Evolutionary conservation across 2,888 invertebrate species (phyloP).

Genomic region (Dicranocentrus wangi): DNA sequence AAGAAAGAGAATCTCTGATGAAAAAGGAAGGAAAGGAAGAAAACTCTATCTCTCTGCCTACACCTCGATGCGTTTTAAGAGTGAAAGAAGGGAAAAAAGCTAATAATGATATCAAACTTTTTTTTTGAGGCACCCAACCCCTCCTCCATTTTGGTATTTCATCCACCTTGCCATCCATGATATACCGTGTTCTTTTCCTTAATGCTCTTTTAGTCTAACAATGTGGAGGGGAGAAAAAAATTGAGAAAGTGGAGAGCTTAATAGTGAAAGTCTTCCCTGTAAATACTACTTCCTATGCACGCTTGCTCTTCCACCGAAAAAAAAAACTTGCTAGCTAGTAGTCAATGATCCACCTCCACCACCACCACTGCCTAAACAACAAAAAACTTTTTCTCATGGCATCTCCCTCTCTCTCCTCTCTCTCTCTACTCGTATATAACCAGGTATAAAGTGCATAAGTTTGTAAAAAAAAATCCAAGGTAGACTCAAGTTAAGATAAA

Average conservation of each 20-base stretch:
- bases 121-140: constrained; percentile 18
- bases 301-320: no score
- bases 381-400: no score
- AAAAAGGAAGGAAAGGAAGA: constrained; percentile 16
- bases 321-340: no score
- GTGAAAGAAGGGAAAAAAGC: constrained; percentile 17
- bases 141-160: constrained; percentile 21
- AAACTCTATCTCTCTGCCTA: background rate
- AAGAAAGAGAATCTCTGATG: background rate
- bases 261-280: constrained; percentile 12
- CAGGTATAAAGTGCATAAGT: no score
- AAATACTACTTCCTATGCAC: background rate
- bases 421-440: no score
- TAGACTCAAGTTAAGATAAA: no score
- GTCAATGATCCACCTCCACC: no score
- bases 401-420: no score
- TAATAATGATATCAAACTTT: constrained; percentile 46
- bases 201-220: no score
- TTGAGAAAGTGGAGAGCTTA: constrained; percentile 21
- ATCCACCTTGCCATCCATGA: background rate
- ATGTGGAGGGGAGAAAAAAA: constrained; percentile 4
- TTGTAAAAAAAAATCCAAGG: no score
- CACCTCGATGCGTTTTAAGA: background rate
- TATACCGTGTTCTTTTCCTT: background rate
- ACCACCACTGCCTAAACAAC: no score